Evolutionary conservation across 2,888 invertebrate genomes (phyloP).

Genomic region (Sphinx pinastri): DNA sequence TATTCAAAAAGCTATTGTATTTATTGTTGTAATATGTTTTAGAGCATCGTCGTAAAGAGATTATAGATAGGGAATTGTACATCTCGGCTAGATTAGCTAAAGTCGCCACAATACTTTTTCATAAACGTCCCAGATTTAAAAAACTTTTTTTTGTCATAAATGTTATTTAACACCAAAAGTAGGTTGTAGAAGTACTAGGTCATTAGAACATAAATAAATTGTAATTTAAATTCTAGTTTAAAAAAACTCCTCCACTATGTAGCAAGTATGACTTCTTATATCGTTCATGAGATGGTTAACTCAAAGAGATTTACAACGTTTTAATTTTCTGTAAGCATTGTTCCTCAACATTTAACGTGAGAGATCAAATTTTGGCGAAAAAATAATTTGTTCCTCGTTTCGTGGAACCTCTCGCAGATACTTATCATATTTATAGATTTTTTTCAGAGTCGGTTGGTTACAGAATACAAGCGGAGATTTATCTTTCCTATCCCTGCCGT

Average conservation of each 20-base stretch:
- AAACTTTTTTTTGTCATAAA: not conserved
- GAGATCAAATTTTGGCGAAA: constrained; percentile 59
- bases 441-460: constrained; percentile 53
- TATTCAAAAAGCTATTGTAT: not conserved
- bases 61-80: not conserved
- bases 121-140: not conserved
- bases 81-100: not conserved
- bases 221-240: not conserved
- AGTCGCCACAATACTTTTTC: not conserved
- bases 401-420: constrained; percentile 56
- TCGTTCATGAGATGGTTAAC: constrained; percentile 41
- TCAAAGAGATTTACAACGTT: constrained; percentile 62
- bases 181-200: not conserved
- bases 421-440: constrained; percentile 57
- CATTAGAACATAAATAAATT: too few species aligned
- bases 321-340: constrained; percentile 72
- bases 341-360: constrained; percentile 69
- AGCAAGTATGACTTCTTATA: not conserved
- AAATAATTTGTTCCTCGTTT: constrained; percentile 59
- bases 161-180: not conserved
- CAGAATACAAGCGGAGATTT: constrained; percentile 66
- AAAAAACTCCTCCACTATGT: constrained; percentile 5
- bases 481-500: constrained; percentile 61
- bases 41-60: not conserved
- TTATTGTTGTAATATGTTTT: not conserved